phyloP scores from a whole-genome alignment of 2,797 vertebrate genomes.

The Pipistrellus kuhlii region DNA sequence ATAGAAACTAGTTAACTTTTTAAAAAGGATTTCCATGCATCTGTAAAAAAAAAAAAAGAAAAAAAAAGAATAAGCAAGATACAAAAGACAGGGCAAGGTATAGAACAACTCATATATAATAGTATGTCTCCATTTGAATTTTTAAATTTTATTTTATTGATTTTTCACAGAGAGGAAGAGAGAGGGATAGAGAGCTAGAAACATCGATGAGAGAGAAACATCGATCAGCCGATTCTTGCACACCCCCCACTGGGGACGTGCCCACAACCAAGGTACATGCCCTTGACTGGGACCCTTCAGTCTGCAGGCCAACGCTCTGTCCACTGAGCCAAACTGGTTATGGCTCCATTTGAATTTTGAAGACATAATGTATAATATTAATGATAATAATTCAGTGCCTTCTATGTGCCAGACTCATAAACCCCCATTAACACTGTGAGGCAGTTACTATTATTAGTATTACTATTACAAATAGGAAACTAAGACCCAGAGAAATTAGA shows the following conservation, averaged over 20 bases:
- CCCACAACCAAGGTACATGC: no score
- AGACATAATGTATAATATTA: not conserved
- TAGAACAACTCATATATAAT: not conserved
- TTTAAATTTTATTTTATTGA: not conserved
- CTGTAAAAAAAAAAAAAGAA: not conserved
- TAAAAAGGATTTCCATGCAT: not conserved
- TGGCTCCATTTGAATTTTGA: not conserved
- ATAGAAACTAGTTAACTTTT: not conserved
- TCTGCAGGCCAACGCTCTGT: no score
- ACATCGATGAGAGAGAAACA: no score
- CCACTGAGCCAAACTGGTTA: no score
- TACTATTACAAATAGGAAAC: slow-evolving; percentile 11
- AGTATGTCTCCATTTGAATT: not conserved
- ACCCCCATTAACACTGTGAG: not conserved
- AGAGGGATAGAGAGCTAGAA: no score
- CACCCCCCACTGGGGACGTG: no score
- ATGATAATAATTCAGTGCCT: not conserved
- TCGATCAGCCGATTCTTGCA: no score
- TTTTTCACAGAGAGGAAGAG: no score
- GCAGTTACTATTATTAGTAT: not conserved
- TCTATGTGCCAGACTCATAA: not conserved
- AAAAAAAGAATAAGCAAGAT: not conserved
- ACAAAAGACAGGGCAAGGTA: not conserved
- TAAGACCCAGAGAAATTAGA: not conserved
- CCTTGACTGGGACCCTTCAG: no score